phyloP scores from a whole-genome alignment of 1,140 invertebrate genomes.

The Trachymyrmex septentrionalis region DNA sequence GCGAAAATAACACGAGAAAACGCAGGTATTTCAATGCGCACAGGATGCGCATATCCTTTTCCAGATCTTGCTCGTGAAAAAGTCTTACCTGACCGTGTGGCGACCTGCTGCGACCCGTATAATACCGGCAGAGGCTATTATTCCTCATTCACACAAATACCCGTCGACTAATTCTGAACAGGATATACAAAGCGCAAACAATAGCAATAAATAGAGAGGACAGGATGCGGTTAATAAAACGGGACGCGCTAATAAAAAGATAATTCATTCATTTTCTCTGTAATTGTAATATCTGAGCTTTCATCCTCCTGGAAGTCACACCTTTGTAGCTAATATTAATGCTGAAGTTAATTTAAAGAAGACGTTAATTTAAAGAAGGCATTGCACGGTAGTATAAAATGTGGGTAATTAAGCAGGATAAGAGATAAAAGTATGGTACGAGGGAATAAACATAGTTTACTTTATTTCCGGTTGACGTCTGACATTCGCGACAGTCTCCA shows the following conservation, averaged over 20 bases:
- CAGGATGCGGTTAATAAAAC: slow-evolving; percentile 50
- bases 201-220: slow-evolving; percentile 14
- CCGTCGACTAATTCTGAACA: slow-evolving; percentile 32
- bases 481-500: background rate
- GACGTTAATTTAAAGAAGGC: no score
- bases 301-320: background rate
- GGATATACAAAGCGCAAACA: slow-evolving; percentile 33
- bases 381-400: background rate
- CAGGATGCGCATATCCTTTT: slow-evolving; percentile 70
- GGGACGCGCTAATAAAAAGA: slow-evolving; percentile 9
- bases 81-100: background rate
- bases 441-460: background rate
- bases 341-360: background rate
- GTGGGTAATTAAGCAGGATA: background rate
- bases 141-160: slow-evolving; percentile 27
- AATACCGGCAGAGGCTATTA: background rate
- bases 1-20: slow-evolving; percentile 26
- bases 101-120: background rate
- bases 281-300: background rate
- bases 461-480: background rate
- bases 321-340: background rate
- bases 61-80: slow-evolving; percentile 34
- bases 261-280: slow-evolving; percentile 5
- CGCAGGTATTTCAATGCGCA: background rate
- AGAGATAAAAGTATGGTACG: no score